Conservation (phyloP, 2,888 invertebrate species). For the Acleris holmiana region DNA sequence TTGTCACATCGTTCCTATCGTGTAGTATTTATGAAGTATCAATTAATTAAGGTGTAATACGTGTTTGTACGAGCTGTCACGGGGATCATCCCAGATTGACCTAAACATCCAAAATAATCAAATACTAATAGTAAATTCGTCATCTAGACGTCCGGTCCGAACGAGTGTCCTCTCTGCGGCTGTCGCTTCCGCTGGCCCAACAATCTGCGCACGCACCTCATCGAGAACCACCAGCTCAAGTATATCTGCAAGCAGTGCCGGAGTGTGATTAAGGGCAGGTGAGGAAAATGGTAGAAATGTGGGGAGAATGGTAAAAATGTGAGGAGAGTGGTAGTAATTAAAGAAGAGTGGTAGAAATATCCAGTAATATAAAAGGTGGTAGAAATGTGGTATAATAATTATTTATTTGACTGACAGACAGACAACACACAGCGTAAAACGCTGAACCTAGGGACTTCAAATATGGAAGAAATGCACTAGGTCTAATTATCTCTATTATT, state of each 20-base stretch:
- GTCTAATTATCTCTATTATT: no score
- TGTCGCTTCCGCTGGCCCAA: conserved; percentile 34
- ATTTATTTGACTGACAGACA: no score
- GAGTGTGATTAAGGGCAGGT: conserved; percentile 33
- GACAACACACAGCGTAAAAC: no score
- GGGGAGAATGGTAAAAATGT: not conserved
- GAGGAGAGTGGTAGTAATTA: not conserved
- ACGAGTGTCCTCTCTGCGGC: conserved; percentile 28
- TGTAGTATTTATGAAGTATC: no score
- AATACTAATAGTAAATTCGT: not conserved
- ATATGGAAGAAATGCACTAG: no score
- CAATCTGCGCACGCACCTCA: conserved; percentile 30
- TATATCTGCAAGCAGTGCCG: conserved; percentile 35
- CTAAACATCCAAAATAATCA: not conserved
- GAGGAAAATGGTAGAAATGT: not conserved
- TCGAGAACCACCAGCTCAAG: conserved; percentile 30
- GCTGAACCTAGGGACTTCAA: no score
- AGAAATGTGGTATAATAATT: not conserved
- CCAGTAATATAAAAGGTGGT: not conserved
- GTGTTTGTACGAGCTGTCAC: no score
- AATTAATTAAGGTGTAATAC: no score
- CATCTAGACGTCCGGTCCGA: conserved; percentile 23
- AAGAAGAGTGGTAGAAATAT: no score
- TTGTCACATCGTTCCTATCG: no score
- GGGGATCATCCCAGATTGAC: no score